Conservation (phyloP, 2,888 invertebrate species). For the Philaethria dido region DNA sequence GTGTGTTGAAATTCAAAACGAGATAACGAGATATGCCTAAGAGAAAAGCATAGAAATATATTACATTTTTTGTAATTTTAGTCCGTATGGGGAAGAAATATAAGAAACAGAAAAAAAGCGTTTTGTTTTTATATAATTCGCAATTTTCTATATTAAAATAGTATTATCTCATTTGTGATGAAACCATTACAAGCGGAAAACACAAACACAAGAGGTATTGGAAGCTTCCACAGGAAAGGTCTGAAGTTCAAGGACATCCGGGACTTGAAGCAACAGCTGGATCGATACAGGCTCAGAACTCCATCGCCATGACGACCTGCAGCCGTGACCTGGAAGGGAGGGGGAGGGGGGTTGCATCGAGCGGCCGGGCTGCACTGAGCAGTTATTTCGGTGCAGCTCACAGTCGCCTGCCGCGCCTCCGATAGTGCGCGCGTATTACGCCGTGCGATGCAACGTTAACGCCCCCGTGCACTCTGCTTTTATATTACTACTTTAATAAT, state of each 20-base stretch:
- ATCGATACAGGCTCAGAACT: constrained; percentile 69
- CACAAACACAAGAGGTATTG: constrained; percentile 7
- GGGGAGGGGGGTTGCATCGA: constrained; percentile 65
- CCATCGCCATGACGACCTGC: constrained; percentile 66
- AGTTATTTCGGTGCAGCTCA: constrained; percentile 82
- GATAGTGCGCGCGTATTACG: constrained; percentile 65
- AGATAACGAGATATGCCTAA: too few species aligned
- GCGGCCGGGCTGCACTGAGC: constrained; percentile 79
- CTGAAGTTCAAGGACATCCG: constrained; percentile 50
- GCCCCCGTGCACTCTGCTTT: constrained; percentile 57
- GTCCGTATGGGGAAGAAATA: too few species aligned
- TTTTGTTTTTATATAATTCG: too few species aligned
- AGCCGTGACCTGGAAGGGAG: constrained; percentile 75
- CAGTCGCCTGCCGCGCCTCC: constrained; percentile 75
- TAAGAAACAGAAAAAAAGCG: too few species aligned
- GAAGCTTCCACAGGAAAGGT: constrained; percentile 34
- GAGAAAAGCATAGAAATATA: too few species aligned
- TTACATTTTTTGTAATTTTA: too few species aligned
- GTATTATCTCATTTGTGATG: constrained; percentile 4
- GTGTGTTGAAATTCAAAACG: too few species aligned
- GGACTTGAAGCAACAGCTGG: constrained; percentile 74
- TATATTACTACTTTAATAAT: constrained; percentile 45
- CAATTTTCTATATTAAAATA: not conserved
- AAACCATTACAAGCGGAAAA: not conserved
- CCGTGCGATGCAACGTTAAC: constrained; percentile 54